Evolutionary conservation across 92 coral and sea anemone genomes (phyloP).

Genomic region (Hydrozoanthus gracilis): DNA sequence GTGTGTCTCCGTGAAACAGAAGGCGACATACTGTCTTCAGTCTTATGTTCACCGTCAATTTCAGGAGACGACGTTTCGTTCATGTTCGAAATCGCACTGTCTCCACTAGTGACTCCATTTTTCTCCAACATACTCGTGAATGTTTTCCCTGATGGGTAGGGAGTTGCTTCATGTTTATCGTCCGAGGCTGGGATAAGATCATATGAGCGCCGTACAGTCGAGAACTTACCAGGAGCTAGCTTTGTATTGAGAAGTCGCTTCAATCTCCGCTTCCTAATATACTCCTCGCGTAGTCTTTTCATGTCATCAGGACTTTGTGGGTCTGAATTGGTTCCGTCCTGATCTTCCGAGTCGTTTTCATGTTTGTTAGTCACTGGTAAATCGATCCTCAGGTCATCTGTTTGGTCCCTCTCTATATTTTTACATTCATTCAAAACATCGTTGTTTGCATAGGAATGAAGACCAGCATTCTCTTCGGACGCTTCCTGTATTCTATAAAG

Average conservation of each 20-base stretch:
- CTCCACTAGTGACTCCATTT: background rate
- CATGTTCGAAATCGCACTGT: slow-evolving; percentile 35
- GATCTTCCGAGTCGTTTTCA: slow-evolving; percentile 28
- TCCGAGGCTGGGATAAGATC: slow-evolving; percentile 63
- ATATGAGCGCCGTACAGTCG: slow-evolving; percentile 77
- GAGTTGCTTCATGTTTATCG: background rate
- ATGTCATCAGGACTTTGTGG: slow-evolving; percentile 30
- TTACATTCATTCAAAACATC: slow-evolving; percentile 27
- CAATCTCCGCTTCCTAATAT: slow-evolving; percentile 47
- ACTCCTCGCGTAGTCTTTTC: slow-evolving; percentile 47
- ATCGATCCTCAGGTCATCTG: background rate
- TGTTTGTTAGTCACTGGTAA: slow-evolving; percentile 1
- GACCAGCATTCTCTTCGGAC: slow-evolving; percentile 67
- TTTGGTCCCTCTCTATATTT: background rate
- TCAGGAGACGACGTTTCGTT: slow-evolving; percentile 21
- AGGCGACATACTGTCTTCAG: background rate
- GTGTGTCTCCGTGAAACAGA: slow-evolving; percentile 32
- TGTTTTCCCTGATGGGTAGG: background rate
- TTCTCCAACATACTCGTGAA: background rate
- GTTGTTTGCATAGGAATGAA: slow-evolving; percentile 38
- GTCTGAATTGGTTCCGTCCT: slow-evolving; percentile 40
- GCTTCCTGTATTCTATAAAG: slow-evolving; percentile 85
- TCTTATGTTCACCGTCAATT: background rate
- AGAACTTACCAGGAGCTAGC: slow-evolving; percentile 73
- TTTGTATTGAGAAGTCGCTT: slow-evolving; percentile 62